Percentiles rank a stretch among this genome's conserved stretches.
Evolutionary conservation across 2,888 invertebrate species (phyloP).

Genomic region (Sympetrum striolatum): DNA sequence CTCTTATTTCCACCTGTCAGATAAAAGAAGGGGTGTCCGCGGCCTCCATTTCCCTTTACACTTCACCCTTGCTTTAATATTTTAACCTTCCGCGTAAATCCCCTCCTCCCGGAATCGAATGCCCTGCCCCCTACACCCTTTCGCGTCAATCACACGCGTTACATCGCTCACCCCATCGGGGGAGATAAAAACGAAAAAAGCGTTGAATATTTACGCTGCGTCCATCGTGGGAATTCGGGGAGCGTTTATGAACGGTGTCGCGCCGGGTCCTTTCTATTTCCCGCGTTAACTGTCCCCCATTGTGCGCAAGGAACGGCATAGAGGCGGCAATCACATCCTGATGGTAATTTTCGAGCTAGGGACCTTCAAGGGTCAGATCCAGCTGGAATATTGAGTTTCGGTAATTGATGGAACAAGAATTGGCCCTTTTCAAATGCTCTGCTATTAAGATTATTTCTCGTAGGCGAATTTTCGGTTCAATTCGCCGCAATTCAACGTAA

Average conservation of each 20-base stretch:
- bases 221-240: not conserved
- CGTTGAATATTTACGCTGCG: not conserved
- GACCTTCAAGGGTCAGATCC: not conserved
- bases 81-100: not conserved
- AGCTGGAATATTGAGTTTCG: no score
- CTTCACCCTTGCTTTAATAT: not conserved
- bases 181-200: not conserved
- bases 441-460: no score
- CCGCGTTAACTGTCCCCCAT: not conserved
- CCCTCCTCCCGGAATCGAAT: not conserved
- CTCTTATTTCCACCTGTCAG: not conserved
- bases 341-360: not conserved
- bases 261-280: not conserved
- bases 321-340: not conserved
- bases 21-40: not conserved
- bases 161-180: not conserved
- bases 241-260: not conserved
- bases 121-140: not conserved
- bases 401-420: no score
- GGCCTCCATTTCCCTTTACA: not conserved
- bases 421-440: no score
- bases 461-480: no score
- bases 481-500: no score
- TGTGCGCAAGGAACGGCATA: not conserved
- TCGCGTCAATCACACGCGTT: not conserved